Evolutionary conservation across 1,140 invertebrate genomes (phyloP).

Genomic region (Branchinecta lynchi): DNA sequence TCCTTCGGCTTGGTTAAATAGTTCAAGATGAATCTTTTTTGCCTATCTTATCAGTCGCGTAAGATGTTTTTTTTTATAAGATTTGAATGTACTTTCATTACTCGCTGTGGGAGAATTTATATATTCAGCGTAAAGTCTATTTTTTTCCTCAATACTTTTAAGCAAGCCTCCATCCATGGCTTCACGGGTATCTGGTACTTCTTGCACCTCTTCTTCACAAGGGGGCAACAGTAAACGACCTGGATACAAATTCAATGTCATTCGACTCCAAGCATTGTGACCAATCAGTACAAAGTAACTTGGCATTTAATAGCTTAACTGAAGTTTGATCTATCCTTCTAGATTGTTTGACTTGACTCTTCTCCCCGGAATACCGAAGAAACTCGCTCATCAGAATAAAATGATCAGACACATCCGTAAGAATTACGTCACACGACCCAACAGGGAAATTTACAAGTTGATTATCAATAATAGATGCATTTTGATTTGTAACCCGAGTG

Average conservation of each 20-base stretch:
- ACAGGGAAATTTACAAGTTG: no score
- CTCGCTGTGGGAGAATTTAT: constrained; percentile 1
- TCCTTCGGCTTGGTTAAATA: neutral
- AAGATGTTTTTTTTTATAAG: constrained; percentile 1
- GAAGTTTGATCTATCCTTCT: constrained; percentile 1
- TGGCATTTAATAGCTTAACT: constrained; percentile 6
- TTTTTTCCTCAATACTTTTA: no score
- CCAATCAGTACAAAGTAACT: constrained; percentile 4
- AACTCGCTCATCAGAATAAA: no score
- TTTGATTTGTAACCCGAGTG: constrained; percentile 9
- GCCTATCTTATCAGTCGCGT: constrained; percentile 5
- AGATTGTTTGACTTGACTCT: constrained; percentile 4
- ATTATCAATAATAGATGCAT: no score
- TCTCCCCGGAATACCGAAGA: constrained; percentile 5
- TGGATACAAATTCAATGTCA: no score
- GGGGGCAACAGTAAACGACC: no score
- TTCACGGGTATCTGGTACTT: no score
- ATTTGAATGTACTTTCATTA: constrained; percentile 2
- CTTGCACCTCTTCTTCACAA: no score
- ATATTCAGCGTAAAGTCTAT: constrained; percentile 2
- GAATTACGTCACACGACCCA: no score
- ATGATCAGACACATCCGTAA: no score
- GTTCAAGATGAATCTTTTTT: constrained; percentile 7
- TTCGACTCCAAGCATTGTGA: no score
- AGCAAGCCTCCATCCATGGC: no score